These are phyloP conservation scores for Tupaia tana DNA, from an alignment of 2,113 vertebrate species.

Conservation along the genomic window DNA sequence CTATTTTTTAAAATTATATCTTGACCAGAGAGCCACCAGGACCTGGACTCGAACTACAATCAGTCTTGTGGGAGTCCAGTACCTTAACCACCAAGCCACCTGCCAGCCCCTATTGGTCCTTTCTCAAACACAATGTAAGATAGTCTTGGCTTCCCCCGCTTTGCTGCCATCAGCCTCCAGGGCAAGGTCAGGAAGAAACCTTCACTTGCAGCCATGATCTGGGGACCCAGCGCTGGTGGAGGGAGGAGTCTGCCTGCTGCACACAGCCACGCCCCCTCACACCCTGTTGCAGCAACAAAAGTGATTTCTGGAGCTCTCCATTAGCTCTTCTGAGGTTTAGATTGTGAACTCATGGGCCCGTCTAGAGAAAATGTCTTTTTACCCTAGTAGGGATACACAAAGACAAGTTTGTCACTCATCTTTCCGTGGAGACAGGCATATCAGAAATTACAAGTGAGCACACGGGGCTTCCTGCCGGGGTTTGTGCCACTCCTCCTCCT, in stretches of 20 bases:
- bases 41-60: too few species aligned
- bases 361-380: background rate
- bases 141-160: too few species aligned
- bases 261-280: background rate
- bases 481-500: conserved; percentile 40
- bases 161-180: background rate
- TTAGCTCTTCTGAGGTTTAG: background rate
- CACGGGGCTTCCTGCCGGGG: background rate
- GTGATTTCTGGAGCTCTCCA: background rate
- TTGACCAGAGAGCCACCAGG: too few species aligned
- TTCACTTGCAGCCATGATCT: background rate
- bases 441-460: conserved; percentile 6
- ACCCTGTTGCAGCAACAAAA: background rate
- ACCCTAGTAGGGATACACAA: conserved; percentile 65
- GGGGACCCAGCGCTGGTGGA: background rate
- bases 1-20: too few species aligned
- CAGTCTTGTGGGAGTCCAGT: too few species aligned
- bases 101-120: background rate
- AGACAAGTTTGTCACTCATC: conserved; percentile 65
- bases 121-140: background rate
- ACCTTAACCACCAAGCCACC: too few species aligned
- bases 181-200: background rate
- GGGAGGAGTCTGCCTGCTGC: background rate
- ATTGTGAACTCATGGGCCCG: background rate
- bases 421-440: conserved; percentile 53